Conservation (phyloP, 2,113 vertebrate genomes). For the Brachyistius frenatus region DNA sequence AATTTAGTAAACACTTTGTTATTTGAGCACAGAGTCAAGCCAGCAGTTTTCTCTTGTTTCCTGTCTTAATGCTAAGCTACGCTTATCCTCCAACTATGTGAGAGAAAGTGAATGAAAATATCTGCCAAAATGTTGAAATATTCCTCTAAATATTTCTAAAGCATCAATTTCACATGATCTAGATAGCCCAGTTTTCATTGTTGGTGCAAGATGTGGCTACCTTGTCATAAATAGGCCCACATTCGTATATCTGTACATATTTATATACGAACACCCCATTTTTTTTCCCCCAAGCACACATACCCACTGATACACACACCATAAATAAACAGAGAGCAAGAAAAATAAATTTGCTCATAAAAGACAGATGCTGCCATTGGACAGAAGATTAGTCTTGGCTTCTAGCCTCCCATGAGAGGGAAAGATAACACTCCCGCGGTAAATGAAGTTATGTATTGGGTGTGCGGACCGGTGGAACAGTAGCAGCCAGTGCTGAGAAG, state of each 20-base stretch:
- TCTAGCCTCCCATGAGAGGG: conserved; percentile 57
- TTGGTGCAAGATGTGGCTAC: neutral
- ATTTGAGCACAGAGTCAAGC: too few relatives aligned
- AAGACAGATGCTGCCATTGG: conserved; percentile 69
- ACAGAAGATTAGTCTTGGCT: conserved; percentile 62
- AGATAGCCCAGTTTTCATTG: neutral
- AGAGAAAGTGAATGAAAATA: too few relatives aligned
- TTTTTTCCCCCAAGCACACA: conserved; percentile 25
- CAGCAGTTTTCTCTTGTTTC: neutral
- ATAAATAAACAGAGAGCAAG: conserved; percentile 58
- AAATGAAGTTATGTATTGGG: conserved; percentile 60
- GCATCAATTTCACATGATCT: neutral
- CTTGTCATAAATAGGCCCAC: conserved; percentile 14
- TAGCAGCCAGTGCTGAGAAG: conserved; percentile 57
- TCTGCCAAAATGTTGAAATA: neutral
- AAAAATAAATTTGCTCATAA: conserved; percentile 73
- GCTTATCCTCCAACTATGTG: too few relatives aligned
- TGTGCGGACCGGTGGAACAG: conserved; percentile 57
- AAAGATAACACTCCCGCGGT: conserved; percentile 62
- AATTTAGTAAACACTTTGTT: too few relatives aligned
- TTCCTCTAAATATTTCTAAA: neutral
- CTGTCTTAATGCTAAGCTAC: neutral
- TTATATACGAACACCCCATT: conserved; percentile 42
- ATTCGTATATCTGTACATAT: conserved; percentile 5
- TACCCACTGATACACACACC: conserved; percentile 23